Percentiles rank a stretch among this genome's conserved stretches.
These are phyloP conservation scores for Yponomeuta cagnagella DNA, from an alignment of 2,888 invertebrate species.

Conservation along the genomic window DNA sequence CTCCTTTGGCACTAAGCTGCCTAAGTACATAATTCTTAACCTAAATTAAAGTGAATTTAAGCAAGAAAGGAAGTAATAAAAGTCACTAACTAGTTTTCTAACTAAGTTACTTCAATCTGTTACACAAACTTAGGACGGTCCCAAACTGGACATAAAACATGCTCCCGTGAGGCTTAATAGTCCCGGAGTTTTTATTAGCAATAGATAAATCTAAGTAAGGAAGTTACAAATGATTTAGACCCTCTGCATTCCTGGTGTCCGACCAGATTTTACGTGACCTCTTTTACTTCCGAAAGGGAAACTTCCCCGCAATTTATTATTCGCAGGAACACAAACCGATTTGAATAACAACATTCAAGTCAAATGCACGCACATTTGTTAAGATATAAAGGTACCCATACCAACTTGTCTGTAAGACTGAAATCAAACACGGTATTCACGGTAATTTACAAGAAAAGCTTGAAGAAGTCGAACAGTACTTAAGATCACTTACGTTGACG, in stretches of 20 bases:
- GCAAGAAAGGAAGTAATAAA: background rate
- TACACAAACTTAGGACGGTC: background rate
- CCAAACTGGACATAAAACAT: background rate
- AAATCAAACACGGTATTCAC: background rate
- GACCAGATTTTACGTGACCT: slow-evolving; percentile 11
- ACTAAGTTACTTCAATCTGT: background rate
- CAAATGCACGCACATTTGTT: background rate
- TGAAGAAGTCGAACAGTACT: no score
- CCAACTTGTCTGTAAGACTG: background rate
- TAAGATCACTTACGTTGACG: no score
- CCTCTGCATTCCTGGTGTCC: slow-evolving; percentile 3
- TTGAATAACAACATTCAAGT: slow-evolving; percentile 10
- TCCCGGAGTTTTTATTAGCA: slow-evolving; percentile 10
- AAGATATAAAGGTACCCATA: background rate
- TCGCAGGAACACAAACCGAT: background rate
- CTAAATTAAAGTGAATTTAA: no score
- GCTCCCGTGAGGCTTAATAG: background rate
- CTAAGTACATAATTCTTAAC: no score
- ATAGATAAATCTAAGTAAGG: slow-evolving; percentile 7
- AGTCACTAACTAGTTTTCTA: background rate
- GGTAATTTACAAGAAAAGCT: no score
- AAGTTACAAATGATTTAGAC: slow-evolving; percentile 9
- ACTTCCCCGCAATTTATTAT: slow-evolving; percentile 10
- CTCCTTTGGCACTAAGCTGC: no score
- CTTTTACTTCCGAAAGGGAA: background rate